Evolutionary conservation across 2,113 vertebrate genomes (phyloP), one percentile per base, ranked within the genome.

Genomic region (Pheucticus melanocephalus): DNA sequence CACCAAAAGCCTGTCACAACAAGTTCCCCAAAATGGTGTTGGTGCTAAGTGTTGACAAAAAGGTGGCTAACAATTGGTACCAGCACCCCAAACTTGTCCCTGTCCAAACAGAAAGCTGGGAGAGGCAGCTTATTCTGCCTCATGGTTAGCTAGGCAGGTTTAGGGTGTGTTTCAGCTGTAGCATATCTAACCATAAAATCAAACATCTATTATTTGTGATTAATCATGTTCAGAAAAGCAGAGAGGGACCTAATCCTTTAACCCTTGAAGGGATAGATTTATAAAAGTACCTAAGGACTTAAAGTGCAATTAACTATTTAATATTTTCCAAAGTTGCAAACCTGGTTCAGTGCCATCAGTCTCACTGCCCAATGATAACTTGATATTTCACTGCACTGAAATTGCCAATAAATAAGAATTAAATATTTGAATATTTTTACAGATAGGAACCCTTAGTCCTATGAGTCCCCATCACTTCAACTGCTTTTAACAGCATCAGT

Each of bases 21-120:
- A 5, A 23, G 9, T 48, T 91, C 50, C 44, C 44, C 31, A 19
- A 7, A 48, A 72, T 82, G 6, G 0, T 85, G 45, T 57, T 4
- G 2, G 6, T 42, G 63, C 22, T 35, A 83, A 69, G 12, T 0
- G 0, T 6, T 50, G 35, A 33, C n/a, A 33, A 59, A 88, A 65
- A 72, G 13, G 23, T 8, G 8, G 4, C 20, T 37, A 23, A 57
- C 21, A 44, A 8, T 51, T 0, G 1, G 9, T 68, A 80, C 16
- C 31, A 72, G 31, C 54, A 40, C 40, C n/a, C 24, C 56, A 63
- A 60, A 35, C 9, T 16, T 76, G 17, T 31, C 30, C 44, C 40
- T 88, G 15, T 61, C 39, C 23, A 50, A 78, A 47, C 5, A 73
- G 78, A 90, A 61, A 75, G 42, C 42, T 53, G 31, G 31, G 40